Evolutionary conservation across 2,888 invertebrate species (phyloP), one percentile per base, ranked within the genome.

Genomic region (Platycnemis pennipes): DNA sequence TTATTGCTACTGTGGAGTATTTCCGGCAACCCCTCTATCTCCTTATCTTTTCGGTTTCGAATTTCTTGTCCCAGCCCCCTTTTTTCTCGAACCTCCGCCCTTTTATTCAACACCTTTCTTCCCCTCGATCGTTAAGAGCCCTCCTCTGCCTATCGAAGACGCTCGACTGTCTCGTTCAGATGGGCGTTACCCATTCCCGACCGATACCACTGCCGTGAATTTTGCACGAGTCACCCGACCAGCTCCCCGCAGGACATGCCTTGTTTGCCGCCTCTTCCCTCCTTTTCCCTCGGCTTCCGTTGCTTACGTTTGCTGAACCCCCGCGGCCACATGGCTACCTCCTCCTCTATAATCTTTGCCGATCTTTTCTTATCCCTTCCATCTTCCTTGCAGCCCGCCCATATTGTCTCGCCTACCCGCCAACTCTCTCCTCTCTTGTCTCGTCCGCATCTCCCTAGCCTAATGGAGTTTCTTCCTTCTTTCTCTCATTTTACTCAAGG

Each of bases 271-370:
- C n/a, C 77, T 77, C 77, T 1, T 49, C 49, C 49, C 49, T 16
- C n/a, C 77, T n/a, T 13, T 37, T n/a, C 37, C n/a, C 77, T n/a
- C 26, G 8, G 11, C 77, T 3, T 26, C 22, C 31, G 4, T 49
- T 49, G 7, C 77, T 8, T 4, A 13, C 77, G n/a, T n/a, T n/a
- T n/a, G n/a, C n/a, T n/a, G n/a, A n/a, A n/a, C n/a, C n/a, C n/a
- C n/a, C n/a, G n/a, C n/a, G n/a, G n/a, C n/a, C n/a, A n/a, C n/a
- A n/a, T n/a, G n/a, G n/a, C n/a, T n/a, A n/a, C n/a, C n/a, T n/a
- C 77, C n/a, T 77, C 31, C 49, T 77, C 13, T n/a, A 13, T 77
- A 77, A 77, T 77, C 77, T 77, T 77, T n/a, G n/a, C 77, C 77
- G n/a, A 77, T 77, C 77, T 77, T 13, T 19, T n/a, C 37, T 37